A percentile compares a stretch with the other conserved stretches of the same genome.
Conservation (phyloP, 2,113 vertebrate species). For the Dasyprocta punctata region DNA sequence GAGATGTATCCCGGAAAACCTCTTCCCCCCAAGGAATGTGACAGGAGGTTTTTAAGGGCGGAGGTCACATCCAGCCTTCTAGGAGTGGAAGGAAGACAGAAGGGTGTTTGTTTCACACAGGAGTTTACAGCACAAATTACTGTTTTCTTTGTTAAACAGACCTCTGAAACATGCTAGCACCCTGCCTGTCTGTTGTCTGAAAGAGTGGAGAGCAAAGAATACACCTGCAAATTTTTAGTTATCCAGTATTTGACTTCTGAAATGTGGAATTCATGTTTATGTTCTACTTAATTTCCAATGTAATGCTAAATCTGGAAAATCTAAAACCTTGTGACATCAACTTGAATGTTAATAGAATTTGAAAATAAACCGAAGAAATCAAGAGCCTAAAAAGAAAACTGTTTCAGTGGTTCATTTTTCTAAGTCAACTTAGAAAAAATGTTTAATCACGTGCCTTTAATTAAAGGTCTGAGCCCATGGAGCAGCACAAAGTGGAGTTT, state of each 20-base stretch:
- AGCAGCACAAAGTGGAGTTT: neutral
- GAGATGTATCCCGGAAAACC: neutral
- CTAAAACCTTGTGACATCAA: constrained; percentile 12
- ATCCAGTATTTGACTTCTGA: neutral
- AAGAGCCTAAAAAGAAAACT: constrained; percentile 61
- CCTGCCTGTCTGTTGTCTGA: neutral
- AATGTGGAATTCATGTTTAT: constrained; percentile 19
- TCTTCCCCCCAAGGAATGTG: neutral
- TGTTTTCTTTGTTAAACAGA: constrained; percentile 59
- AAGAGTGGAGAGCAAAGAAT: constrained; percentile 16
- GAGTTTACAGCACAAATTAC: neutral
- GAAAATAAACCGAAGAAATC: constrained; percentile 57
- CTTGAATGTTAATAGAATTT: constrained; percentile 7
- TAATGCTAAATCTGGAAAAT: constrained; percentile 41
- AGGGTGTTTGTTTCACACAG: constrained; percentile 29
- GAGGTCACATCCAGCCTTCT: neutral
- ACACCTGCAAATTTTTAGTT: constrained; percentile 49
- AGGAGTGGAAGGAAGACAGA: constrained; percentile 21
- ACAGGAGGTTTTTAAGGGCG: neutral
- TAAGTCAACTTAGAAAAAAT: neutral
- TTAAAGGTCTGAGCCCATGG: neutral
- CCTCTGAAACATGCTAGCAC: constrained; percentile 49
- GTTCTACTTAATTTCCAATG: constrained; percentile 52
- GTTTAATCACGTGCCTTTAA: neutral
- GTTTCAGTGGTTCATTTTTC: constrained; percentile 53